Conservation (phyloP, 1,140 invertebrate genomes). For the Cherax destructor region DNA sequence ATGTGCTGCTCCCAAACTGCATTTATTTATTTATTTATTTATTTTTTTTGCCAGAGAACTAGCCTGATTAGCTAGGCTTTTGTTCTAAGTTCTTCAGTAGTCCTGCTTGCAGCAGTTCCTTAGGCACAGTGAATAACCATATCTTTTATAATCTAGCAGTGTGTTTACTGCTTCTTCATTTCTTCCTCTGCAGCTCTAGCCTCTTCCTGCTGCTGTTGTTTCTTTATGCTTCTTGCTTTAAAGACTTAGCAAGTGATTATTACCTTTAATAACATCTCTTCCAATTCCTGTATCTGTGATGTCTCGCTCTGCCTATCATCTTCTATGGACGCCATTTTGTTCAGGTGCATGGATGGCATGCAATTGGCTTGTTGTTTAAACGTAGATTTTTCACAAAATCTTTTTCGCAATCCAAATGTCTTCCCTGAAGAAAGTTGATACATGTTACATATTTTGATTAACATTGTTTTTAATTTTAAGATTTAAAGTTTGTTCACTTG, state of each 20-base stretch:
- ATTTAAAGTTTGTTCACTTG: slow-evolving; percentile 58
- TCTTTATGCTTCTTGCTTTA: slow-evolving; percentile 40
- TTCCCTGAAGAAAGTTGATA: slow-evolving; percentile 64
- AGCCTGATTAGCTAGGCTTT: slow-evolving; percentile 26
- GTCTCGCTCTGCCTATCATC: slow-evolving; percentile 54
- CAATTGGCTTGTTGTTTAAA: slow-evolving; percentile 68
- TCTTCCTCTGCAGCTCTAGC: slow-evolving; percentile 25
- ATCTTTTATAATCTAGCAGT: slow-evolving; percentile 18
- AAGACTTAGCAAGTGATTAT: slow-evolving; percentile 28
- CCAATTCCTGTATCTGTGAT: slow-evolving; percentile 45
- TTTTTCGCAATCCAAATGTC: slow-evolving; percentile 66
- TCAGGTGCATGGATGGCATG: slow-evolving; percentile 68
- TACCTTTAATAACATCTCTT: slow-evolving; percentile 32
- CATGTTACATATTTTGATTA: slow-evolving; percentile 68
- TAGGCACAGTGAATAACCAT: slow-evolving; percentile 26
- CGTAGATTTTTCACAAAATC: slow-evolving; percentile 68
- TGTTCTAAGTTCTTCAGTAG: slow-evolving; percentile 6
- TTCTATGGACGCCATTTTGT: slow-evolving; percentile 67
- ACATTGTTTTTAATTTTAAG: slow-evolving; percentile 67
- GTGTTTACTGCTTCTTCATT: slow-evolving; percentile 42
- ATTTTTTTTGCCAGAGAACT: neutral
- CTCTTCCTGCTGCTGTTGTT: slow-evolving; percentile 3
- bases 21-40: slow-evolving; percentile 15
- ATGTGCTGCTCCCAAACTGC: slow-evolving; percentile 20
- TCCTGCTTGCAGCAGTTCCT: slow-evolving; percentile 42